Base-by-base conservation (phyloP, 1,140 invertebrate genomes). In the Bathynomus jamesi region DNA sequence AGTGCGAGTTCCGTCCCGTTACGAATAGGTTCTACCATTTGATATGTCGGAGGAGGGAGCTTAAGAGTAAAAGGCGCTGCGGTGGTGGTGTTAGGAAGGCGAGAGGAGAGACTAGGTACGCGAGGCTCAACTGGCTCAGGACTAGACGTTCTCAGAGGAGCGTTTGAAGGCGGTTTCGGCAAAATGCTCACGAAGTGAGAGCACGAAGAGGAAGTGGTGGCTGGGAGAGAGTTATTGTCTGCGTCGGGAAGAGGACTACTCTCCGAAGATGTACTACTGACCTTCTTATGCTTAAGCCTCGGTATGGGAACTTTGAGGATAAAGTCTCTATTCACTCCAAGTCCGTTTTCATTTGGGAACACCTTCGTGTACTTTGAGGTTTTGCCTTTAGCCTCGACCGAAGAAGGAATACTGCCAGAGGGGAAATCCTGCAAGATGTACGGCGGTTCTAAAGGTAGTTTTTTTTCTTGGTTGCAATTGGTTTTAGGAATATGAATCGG, bases 261-360 rank as follows among this genome's bases (percentile, higher is more conserved):
- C 21, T 53, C 40, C 21, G 40, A 53, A 53, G 21, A 17, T 11
- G 40, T 11, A 17, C 21, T 21, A 3, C 2, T 53, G 13, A 17
- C 21, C 21, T 53, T 28, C 31, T 74, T 69, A n/a, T 63, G 68
- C 28, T 70, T 74, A 5, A 74, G 32, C 30, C 68, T 74, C 4
- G 72, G 72, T 25, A 74, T 74, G n/a, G 72, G 72, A 7, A 74
- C 65, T 62, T 74, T 74, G 10, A 74, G 60, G 60, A 74, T 74
- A 28, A 74, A 68, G 64, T 74, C 72, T 60, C 64, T 68, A 74
- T 74, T 74, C 25, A 53, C 70, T 10, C 72, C 72, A 64, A 61
- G 60, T 24, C 40, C 28, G 24, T 73, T 68, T 0, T 73, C 72
- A 32, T 32, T 64, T 31, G 62, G 65, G 27, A 69, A 5, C 10